Conservation (phyloP, 2,888 invertebrate species). For the Lymantria dispar region DNA sequence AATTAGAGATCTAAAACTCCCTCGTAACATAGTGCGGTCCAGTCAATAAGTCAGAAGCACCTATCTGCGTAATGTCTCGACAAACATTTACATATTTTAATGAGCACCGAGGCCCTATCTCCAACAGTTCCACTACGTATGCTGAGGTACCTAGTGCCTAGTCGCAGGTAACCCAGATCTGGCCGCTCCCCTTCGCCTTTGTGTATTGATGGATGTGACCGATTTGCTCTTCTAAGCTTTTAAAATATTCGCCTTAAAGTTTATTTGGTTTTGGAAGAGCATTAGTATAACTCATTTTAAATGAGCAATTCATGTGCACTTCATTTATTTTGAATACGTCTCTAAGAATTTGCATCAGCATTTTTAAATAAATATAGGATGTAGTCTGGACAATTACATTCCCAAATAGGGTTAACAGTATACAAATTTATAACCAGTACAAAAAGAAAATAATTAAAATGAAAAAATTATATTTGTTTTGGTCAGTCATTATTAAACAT, state of each 20-base stretch:
- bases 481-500: too few species aligned
- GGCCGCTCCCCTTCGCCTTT: slow-evolving; percentile 23
- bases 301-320: too few species aligned
- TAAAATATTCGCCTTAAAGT: not conserved
- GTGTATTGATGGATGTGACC: slow-evolving; percentile 29
- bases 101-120: slow-evolving; percentile 75
- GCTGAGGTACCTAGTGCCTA: slow-evolving; percentile 5
- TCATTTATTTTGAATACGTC: too few species aligned
- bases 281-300: too few species aligned
- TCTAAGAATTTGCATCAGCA: too few species aligned
- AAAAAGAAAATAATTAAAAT: too few species aligned
- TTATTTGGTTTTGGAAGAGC: not conserved
- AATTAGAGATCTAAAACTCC: not conserved
- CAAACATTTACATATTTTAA: slow-evolving; percentile 81
- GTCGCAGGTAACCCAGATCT: slow-evolving; percentile 32
- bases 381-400: too few species aligned
- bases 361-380: too few species aligned
- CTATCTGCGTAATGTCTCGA: slow-evolving; percentile 81
- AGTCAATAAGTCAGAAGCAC: slow-evolving; percentile 70
- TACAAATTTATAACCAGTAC: too few species aligned
- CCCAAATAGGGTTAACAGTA: too few species aligned
- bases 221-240: slow-evolving; percentile 23
- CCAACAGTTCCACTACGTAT: slow-evolving; percentile 38
- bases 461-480: too few species aligned
- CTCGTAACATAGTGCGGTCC: slow-evolving; percentile 49